These are phyloP conservation scores for Archilochus colubris DNA, from an alignment of 2,113 vertebrate species.

Conservation along the genomic window DNA sequence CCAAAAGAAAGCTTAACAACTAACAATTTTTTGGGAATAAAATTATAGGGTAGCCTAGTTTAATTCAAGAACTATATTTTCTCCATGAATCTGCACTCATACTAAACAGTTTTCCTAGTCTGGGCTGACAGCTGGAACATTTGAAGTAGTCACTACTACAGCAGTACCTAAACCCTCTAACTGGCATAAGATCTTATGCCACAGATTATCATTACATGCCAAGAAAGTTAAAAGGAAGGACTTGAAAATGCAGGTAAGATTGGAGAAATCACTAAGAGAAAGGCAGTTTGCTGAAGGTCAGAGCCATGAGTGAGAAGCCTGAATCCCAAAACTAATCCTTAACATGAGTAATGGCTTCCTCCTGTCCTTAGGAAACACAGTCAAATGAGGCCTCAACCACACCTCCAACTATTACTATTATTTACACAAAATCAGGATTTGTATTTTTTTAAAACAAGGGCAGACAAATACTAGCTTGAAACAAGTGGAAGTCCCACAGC, in stretches of 20 bases:
- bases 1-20: not conserved
- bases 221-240: not conserved
- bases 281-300: not conserved
- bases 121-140: not conserved
- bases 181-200: fast-evolving
- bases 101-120: not conserved
- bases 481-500: not conserved
- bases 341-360: not conserved
- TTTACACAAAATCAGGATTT: not conserved
- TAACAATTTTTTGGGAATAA: not conserved
- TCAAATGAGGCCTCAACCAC: not conserved
- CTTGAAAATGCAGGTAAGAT: not conserved
- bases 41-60: not conserved
- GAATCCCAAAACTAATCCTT: not conserved
- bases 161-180: not conserved
- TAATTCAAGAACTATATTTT: not conserved
- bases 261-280: not conserved
- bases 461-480: not conserved
- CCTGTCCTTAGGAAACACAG: not conserved
- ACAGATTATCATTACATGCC: not conserved
- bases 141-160: not conserved
- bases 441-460: not conserved
- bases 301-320: not conserved
- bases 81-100: not conserved
- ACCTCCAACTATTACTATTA: not conserved